Evolutionary conservation across 2,113 vertebrate genomes (phyloP), one percentile per base, ranked within the genome.

Genomic region (Corythoichthys intestinalis): DNA sequence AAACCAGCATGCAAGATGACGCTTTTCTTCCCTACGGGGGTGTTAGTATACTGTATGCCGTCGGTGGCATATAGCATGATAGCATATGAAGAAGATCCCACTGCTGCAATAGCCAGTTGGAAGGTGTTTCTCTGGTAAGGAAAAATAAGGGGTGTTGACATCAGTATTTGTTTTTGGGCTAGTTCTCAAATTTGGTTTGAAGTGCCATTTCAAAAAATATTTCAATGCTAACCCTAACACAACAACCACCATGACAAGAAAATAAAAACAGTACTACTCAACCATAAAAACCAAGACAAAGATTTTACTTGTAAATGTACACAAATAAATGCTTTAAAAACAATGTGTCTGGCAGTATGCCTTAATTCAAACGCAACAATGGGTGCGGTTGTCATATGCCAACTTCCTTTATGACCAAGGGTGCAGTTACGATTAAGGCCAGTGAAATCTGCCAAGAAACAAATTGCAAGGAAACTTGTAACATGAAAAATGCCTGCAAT

Each of bases 101-200:
- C 87, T 61, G 94, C 95, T 2, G 94, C 94, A 78, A 99, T 76
- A 61, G 95, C 92, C 77, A 94, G 88, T 88, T 99, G 97, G 86
- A 98, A 97, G 1, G 95, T 98, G 87, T 96, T 98, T 85, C 94
- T 95, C 96, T 98, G 85, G 61, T 70, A n/a, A 37, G 74, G 9
- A 37, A 69, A 68, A 73, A 54, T 4, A 63, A 6, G 4, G 76
- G 13, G 56, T 34, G 28, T 56, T 56, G 53, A 56, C 20, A 56
- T 56, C 3, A 37, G 34, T 34, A 15, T 37, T 58, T 58, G n/a
- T 10, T 56, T 56, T 56, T 34, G 10, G 28, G 28, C 41, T 44
- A 44, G 6, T 44, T 44, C 41, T 44, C 41, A 44, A 44, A 44
- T 44, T 44, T 4, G 6, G 6, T 44, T 5, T 44, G 39, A 41